Evolutionary conservation across 2,113 vertebrate genomes (phyloP), one percentile per base, ranked within the genome.

Genomic region (Suricata suricatta): DNA sequence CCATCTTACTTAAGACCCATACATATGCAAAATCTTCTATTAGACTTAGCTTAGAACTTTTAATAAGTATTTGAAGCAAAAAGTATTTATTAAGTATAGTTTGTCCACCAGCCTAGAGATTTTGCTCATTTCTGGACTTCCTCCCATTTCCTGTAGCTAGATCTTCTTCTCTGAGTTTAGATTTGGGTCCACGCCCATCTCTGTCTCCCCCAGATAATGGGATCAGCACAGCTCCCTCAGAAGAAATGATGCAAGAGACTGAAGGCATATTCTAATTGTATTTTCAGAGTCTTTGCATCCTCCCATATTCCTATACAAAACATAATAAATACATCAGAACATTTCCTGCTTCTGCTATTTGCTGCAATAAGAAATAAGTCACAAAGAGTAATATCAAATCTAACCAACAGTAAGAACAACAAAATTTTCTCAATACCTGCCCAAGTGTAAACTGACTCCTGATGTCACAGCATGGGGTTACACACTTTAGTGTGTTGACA

Each of bases 31-130:
- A 92, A 38, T 84, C 54, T 13, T n/a, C 72, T 83, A 27, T 1
- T 84, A 89, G 33, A 50, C 33, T 92, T 92, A 19, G 44, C n/a
- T 76, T 76, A 79, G 47, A 25, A 64, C 9, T 89, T 69, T 44
- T 63, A 95, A 52, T 76, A 92, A 74, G 19, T 57, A 69, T 94
- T 82, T 90, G 50, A 89, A 94, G 17, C 10, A 63, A 91, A 86
- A 88, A 90, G 13, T 88, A 88, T 76, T 71, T 66, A 64, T 77
- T 77, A 94, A 77, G 17, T 77, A 64, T 25, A 72, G 47, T 64
- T 50, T 76, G 1, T 21, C 35, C 33, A 88, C 0, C 27, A 85
- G 41, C 31, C 11, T 76, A 21, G 31, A 88, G 19, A 44, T 29
- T 84, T 76, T 57, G 91, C 72, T 94, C 44, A 81, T 66, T 54